Conservation (phyloP, 2,888 invertebrate species). For the Megaustenia siamemsis region DNA sequence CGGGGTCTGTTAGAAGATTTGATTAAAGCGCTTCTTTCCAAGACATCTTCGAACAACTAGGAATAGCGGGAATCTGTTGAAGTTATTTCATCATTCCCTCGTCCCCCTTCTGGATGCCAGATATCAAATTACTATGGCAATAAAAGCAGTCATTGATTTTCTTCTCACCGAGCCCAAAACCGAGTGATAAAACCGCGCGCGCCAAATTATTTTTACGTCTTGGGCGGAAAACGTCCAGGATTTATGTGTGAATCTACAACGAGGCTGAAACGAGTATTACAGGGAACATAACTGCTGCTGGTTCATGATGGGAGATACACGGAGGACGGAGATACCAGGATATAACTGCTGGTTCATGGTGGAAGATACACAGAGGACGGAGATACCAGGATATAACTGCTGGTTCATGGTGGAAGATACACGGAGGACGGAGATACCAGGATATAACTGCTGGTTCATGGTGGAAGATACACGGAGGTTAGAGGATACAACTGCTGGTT, state of each 20-base stretch:
- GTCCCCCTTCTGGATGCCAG: conserved; percentile 4
- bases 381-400: no score
- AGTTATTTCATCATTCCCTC: not conserved
- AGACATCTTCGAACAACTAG: not conserved
- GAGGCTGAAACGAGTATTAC: not conserved
- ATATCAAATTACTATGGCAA: conserved; percentile 47
- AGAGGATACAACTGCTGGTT: no score
- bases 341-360: not conserved
- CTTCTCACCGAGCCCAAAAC: not conserved
- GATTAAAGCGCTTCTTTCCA: conserved; percentile 24
- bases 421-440: no score
- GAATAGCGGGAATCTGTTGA: not conserved
- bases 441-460: not conserved
- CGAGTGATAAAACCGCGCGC: conserved; percentile 7
- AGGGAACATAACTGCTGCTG: not conserved
- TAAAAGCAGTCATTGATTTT: conserved; percentile 47
- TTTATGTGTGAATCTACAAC: not conserved
- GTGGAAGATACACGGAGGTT: not conserved
- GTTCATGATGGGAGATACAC: not conserved
- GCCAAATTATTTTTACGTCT: not conserved
- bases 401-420: not conserved
- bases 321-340: no score
- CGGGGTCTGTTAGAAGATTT: not conserved
- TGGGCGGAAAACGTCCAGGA: not conserved
- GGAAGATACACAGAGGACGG: not conserved